Evolutionary conservation across 2,113 vertebrate species (phyloP), one percentile per base, ranked within the genome.

Genomic region (Neodon shergylaensis): DNA sequence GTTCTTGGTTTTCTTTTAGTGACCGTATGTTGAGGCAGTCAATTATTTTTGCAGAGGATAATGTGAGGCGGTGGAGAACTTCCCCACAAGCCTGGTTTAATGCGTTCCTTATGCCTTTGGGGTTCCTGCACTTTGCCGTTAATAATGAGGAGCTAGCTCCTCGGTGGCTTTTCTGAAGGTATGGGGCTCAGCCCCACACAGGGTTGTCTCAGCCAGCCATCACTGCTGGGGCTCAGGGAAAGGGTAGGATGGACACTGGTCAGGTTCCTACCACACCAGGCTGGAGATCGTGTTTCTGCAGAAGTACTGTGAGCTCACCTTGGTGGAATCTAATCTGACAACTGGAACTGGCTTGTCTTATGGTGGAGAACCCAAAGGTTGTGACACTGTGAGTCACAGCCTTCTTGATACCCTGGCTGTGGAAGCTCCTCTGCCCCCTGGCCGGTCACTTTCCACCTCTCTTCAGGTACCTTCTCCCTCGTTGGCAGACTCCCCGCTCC

Each of bases 151-250:
- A 92, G 83, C 22, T 87, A 68, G 66, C 84, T 91, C 77, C 95
- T 88, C 63, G 84, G 66, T 86, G 90, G 85, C 87, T 91, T 89
- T 91, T 97, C 94, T 88, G 95, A 96, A 97, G 97, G 96, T 17
- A 65, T 28, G 28, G 42, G 17, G 92, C 96, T 95, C 97, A 81
- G 66, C 72, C 47, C n/a, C n/a, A 39, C 1, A 39, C 73, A 42
- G n/a, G 58, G 14, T 31, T 10, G 33, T 82, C 44, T 63, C 86
- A 1, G 70, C 39, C 26, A 63, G 21, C 7, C 1, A 68, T 54
- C 0, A 0, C 31, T 68, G 36, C 70, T 1, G 0, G 22, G 49
- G n/a, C 33, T 70, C 49, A 14, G 17, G 42, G 77, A 73, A 7
- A 84, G 88, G 47, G 31, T 1, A 1, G 2, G 65, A 4, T 13